Base-by-base conservation (phyloP, 2,888 invertebrate species). In the Geophilus truncorum region DNA sequence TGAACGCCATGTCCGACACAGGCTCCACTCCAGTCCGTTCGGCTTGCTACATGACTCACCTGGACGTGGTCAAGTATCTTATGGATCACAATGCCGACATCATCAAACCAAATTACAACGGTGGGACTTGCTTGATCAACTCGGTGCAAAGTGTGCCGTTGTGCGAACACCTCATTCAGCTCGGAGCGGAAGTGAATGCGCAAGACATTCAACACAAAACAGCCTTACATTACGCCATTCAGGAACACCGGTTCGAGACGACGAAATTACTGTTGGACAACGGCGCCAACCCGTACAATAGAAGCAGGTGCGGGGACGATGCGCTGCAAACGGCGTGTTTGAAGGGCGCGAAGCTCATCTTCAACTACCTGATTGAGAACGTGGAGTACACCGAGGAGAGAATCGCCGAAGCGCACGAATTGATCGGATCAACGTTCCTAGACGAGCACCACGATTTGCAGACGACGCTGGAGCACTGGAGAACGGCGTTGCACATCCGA, bases 81-180 rank as follows among this genome's bases (percentile, higher is more conserved):
- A 85, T 87, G 3, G 85, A 85, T 23, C 83, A 86, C 80, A 86
- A 86, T 10, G 87, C 87, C 0, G 85, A 88, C 81, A 84, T 85
- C 83, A 91, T 92, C 84, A 91, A 91, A 84, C 91, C 96, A 5
- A 96, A 96, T 88, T 93, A 93, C 86, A 94, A 94, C 88, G 96
- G 96, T 81, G 96, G 96, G 82, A 96, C 96, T 0, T 96, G 96
- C 87, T 90, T 97, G 82, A 96, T 97, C 84, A 97, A 97, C 88
- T 93, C 95, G 0, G 95, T 96, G 83, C 96, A 96, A 89, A 94
- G 93, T 84, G 92, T 91, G 81, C 90, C 91, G 81, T 89, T 97
- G 78, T 96, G 95, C 87, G 90, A 91, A 82, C 94, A 92, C 88
- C 89, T 96, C 83, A 90, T 97, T 81, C 84, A 90, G 84, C 91